phyloP scores from a whole-genome alignment of 2,888 invertebrate genomes.

The Tineola bisselliella region DNA sequence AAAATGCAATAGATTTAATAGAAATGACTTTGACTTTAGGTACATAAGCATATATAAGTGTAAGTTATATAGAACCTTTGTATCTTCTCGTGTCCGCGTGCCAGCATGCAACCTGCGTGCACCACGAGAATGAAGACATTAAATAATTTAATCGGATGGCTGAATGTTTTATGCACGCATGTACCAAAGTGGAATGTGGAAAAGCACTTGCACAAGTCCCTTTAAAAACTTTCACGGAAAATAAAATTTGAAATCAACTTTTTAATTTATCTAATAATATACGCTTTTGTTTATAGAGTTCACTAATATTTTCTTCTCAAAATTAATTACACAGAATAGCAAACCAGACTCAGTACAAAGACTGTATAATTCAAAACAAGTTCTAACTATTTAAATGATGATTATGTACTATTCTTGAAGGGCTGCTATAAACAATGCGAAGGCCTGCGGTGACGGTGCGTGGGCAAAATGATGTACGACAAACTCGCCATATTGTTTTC shows the following conservation, averaged over 20 bases:
- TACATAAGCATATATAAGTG: background rate
- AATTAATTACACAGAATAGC: background rate
- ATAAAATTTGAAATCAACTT: too few species aligned
- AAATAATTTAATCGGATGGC: constrained; percentile 63
- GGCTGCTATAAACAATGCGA: constrained; percentile 44
- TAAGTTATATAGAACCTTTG: background rate
- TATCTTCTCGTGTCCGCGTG: constrained; percentile 33
- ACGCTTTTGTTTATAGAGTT: too few species aligned
- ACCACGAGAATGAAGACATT: constrained; percentile 64
- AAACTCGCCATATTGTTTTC: constrained; percentile 51
- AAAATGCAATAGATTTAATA: background rate
- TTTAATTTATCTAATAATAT: too few species aligned
- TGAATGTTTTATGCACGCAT: constrained; percentile 50
- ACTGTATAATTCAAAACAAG: constrained; percentile 1
- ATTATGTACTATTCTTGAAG: constrained; percentile 24
- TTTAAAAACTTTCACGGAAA: background rate
- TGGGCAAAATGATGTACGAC: constrained; percentile 50
- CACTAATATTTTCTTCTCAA: too few species aligned
- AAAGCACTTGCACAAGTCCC: background rate
- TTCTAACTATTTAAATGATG: constrained; percentile 6
- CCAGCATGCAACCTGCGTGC: constrained; percentile 57
- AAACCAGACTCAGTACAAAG: background rate
- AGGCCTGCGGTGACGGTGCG: constrained; percentile 44
- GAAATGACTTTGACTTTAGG: background rate
- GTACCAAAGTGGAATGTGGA: constrained; percentile 17